Conservation (phyloP, 2,113 vertebrate species). For the Procavia capensis region DNA sequence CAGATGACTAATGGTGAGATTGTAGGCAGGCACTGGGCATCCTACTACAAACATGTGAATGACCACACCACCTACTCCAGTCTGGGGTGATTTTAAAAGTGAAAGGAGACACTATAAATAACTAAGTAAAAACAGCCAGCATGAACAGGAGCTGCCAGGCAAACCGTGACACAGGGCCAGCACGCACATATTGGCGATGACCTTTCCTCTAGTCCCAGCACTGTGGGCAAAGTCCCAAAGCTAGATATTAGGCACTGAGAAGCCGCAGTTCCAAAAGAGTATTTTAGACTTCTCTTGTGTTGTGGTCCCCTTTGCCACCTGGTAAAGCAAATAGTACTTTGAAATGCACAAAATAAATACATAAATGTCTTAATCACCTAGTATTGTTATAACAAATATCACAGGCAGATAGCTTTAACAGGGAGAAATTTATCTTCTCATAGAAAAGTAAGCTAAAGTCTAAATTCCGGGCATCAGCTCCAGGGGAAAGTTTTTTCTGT, state of each 20-base stretch:
- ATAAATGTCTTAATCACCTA: too few species aligned
- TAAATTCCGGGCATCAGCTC: too few species aligned
- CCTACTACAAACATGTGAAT: background rate
- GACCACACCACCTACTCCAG: background rate
- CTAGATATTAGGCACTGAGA: background rate
- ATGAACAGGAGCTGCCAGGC: background rate
- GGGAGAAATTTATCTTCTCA: too few species aligned
- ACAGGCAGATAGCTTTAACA: too few species aligned
- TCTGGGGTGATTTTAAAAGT: background rate
- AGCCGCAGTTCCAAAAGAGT: background rate
- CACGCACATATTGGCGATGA: background rate
- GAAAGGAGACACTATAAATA: background rate
- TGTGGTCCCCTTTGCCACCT: too few species aligned
- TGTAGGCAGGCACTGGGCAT: background rate
- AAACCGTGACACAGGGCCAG: fast-evolving
- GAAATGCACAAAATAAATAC: background rate
- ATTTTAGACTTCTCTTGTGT: background rate
- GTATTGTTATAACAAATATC: too few species aligned
- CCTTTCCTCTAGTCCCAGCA: background rate
- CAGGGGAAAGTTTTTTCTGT: too few species aligned
- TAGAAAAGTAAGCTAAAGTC: too few species aligned
- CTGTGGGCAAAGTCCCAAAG: background rate
- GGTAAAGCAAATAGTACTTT: background rate
- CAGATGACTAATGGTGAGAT: background rate
- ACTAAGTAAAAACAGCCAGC: background rate